These are phyloP conservation scores for Cromileptes altivelis DNA, from an alignment of 2,113 vertebrate species.

Conservation along the genomic window DNA sequence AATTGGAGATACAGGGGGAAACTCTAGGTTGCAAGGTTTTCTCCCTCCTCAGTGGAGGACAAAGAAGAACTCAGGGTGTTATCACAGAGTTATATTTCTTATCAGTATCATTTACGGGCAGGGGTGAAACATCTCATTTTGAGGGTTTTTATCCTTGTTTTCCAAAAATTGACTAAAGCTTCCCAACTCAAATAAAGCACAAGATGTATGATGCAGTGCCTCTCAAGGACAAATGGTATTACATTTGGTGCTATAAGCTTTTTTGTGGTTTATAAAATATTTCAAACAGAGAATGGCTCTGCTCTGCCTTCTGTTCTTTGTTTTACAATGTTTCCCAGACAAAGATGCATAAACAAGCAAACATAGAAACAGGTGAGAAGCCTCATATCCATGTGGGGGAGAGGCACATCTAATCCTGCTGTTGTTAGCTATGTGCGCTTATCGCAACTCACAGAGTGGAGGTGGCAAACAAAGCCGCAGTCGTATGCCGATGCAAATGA, in stretches of 20 bases:
- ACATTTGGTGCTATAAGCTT: slow-evolving; percentile 3
- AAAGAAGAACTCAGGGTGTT: background rate
- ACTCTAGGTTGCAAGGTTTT: background rate
- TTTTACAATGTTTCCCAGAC: slow-evolving; percentile 48
- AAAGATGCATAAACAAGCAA: slow-evolving; percentile 55
- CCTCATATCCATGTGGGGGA: slow-evolving; percentile 26
- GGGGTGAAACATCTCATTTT: background rate
- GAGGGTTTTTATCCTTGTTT: slow-evolving; percentile 1
- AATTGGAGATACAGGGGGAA: background rate
- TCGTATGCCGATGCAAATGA: slow-evolving; percentile 68
- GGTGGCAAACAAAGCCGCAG: slow-evolving; percentile 68
- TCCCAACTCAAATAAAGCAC: slow-evolving; percentile 9
- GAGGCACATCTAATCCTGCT: slow-evolving; percentile 63
- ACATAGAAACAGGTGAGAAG: slow-evolving; percentile 51
- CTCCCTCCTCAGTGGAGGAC: background rate
- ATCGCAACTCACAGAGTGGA: slow-evolving; percentile 66
- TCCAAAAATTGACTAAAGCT: slow-evolving; percentile 13
- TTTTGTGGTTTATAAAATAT: slow-evolving; percentile 39
- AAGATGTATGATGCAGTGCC: background rate
- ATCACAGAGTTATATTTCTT: background rate
- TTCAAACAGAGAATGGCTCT: slow-evolving; percentile 26
- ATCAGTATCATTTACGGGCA: slow-evolving; percentile 16
- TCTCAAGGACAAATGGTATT: slow-evolving; percentile 36
- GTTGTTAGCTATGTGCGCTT: slow-evolving; percentile 69
- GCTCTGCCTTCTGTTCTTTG: slow-evolving; percentile 34